A percentile compares a stretch with the other conserved stretches of the same genome.
phyloP scores from a whole-genome alignment of 1,140 invertebrate genomes.

The Euglossa dilemma region DNA sequence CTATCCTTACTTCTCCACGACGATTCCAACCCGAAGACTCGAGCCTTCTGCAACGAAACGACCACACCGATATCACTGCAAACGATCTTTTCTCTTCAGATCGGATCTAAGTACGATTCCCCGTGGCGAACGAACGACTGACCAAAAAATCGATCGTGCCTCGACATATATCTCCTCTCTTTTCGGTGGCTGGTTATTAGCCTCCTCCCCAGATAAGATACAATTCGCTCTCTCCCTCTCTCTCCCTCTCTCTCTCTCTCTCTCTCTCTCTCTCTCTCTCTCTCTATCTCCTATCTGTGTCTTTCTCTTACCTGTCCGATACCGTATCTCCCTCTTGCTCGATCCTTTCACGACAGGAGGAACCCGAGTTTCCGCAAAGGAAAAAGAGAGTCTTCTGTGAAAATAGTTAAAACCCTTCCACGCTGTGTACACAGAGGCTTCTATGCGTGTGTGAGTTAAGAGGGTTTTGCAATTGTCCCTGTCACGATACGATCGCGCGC shows the following conservation, averaged over 20 bases:
- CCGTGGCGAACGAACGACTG: conserved; percentile 23
- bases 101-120: neutral
- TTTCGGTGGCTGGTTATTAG: conserved; percentile 25
- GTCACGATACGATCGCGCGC: neutral
- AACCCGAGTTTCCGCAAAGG: neutral
- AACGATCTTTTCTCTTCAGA: no score
- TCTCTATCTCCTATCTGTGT: neutral
- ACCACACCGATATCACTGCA: neutral
- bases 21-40: neutral
- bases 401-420: neutral
- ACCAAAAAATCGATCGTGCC: conserved; percentile 28
- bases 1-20: no score
- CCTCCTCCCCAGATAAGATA: conserved; percentile 45
- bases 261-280: neutral
- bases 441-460: neutral
- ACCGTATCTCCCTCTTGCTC: no score
- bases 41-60: conserved; percentile 10
- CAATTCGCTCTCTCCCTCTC: neutral
- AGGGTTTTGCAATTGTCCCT: conserved; percentile 1
- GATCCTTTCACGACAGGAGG: no score
- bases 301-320: neutral
- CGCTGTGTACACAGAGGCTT: neutral
- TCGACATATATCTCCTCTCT: conserved; percentile 37
- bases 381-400: neutral
- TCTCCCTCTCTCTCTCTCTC: neutral